Conservation (phyloP, 2,888 invertebrate genomes). For the Bruchidius siliquastri region DNA sequence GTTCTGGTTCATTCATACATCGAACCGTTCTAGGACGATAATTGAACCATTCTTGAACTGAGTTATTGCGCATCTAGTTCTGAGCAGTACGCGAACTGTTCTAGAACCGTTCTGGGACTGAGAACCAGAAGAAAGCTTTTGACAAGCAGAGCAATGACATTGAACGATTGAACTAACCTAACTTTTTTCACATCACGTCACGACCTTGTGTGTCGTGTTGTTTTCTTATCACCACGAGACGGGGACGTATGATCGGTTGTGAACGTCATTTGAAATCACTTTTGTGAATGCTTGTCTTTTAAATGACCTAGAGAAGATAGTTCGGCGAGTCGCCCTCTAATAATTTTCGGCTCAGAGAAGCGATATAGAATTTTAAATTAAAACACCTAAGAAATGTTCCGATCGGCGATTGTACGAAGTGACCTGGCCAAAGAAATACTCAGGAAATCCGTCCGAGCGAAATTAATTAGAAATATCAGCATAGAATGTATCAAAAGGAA, state of each 20-base stretch:
- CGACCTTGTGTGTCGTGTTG: neutral
- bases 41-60: too few species aligned
- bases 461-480: conserved; percentile 53
- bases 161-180: too few species aligned
- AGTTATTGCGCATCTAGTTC: too few species aligned
- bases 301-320: conserved; percentile 43
- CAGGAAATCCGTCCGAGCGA: conserved; percentile 56
- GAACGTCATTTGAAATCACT: neutral
- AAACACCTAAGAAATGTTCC: conserved; percentile 57
- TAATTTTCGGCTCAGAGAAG: conserved; percentile 12
- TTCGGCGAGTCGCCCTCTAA: conserved; percentile 36
- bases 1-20: too few species aligned
- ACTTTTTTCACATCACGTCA: neutral
- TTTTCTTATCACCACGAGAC: neutral
- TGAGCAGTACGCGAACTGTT: too few species aligned
- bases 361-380: conserved; percentile 9
- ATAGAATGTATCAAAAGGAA: conserved; percentile 60
- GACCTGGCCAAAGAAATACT: conserved; percentile 61
- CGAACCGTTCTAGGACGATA: too few species aligned
- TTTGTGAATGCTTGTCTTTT: conserved; percentile 44
- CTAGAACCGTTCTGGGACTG: too few species aligned
- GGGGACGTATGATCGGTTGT: neutral
- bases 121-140: too few species aligned
- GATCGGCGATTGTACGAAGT: conserved; percentile 67
- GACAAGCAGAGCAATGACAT: too few species aligned